Evolutionary conservation across 2,888 invertebrate species (phyloP).

Genomic region (Protonemura montana): DNA sequence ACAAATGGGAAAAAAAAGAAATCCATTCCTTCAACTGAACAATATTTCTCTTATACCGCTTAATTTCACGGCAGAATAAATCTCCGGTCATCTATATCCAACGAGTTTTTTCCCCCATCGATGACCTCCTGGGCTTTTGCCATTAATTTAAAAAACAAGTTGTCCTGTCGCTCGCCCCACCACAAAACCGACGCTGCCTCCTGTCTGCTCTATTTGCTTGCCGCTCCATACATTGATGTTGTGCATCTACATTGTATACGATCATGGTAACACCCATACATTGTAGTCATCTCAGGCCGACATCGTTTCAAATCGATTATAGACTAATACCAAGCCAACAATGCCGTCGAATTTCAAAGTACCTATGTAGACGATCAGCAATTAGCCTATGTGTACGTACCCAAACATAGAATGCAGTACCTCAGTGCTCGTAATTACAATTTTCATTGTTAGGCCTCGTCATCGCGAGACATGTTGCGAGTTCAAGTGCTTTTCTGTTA

Average conservation of each 20-base stretch:
- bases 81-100: background rate
- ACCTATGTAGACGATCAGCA: background rate
- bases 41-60: background rate
- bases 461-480: background rate
- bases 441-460: background rate
- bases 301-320: constrained; percentile 12
- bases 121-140: background rate
- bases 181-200: background rate
- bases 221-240: background rate
- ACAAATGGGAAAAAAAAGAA: no score
- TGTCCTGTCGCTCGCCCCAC: background rate
- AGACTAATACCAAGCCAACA: background rate
- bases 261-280: background rate
- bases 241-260: background rate
- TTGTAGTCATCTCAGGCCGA: background rate
- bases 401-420: background rate
- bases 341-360: background rate
- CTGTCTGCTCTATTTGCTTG: background rate
- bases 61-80: background rate
- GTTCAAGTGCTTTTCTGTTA: background rate
- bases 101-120: background rate
- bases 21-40: no score
- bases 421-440: background rate
- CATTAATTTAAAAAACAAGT: background rate
- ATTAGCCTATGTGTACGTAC: background rate